phyloP scores from a whole-genome alignment of 2,113 vertebrate genomes.

The Nesogale talazaci region DNA sequence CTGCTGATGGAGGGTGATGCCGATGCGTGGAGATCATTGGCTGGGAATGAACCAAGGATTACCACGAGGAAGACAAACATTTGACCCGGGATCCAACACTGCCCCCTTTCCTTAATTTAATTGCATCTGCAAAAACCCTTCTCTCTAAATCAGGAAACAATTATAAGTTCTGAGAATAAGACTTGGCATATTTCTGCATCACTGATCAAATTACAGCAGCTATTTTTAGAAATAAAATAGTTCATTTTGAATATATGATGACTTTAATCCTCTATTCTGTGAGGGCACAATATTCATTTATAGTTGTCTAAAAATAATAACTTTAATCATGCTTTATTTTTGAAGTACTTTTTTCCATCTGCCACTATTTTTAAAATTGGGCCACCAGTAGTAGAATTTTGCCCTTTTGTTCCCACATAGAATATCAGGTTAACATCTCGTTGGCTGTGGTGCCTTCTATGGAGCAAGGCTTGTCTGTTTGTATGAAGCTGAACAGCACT shows the following conservation, averaged over 20 bases:
- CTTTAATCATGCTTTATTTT: no score
- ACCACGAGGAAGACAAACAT: not conserved
- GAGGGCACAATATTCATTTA: no score
- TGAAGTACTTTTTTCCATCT: no score
- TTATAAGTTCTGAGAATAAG: not conserved
- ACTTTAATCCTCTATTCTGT: not conserved
- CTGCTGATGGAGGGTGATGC: not conserved
- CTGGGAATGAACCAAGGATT: not conserved
- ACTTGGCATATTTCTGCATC: not conserved
- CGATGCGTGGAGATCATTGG: not conserved
- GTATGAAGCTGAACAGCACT: no score
- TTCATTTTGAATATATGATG: conserved; percentile 37
- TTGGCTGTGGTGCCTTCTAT: no score
- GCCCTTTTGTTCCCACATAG: no score
- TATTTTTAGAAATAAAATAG: conserved; percentile 28
- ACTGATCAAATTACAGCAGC: not conserved
- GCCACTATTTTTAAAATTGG: no score
- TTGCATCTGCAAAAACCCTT: not conserved
- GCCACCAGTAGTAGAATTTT: no score
- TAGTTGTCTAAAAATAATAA: no score
- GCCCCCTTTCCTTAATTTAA: not conserved
- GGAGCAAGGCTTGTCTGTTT: no score
- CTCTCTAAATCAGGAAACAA: not conserved
- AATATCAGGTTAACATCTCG: no score
- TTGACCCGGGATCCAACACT: not conserved